These are phyloP conservation scores for Eueremaeus valkanovi DNA, from an alignment of 2,888 invertebrate genomes.

Conservation along the genomic window DNA sequence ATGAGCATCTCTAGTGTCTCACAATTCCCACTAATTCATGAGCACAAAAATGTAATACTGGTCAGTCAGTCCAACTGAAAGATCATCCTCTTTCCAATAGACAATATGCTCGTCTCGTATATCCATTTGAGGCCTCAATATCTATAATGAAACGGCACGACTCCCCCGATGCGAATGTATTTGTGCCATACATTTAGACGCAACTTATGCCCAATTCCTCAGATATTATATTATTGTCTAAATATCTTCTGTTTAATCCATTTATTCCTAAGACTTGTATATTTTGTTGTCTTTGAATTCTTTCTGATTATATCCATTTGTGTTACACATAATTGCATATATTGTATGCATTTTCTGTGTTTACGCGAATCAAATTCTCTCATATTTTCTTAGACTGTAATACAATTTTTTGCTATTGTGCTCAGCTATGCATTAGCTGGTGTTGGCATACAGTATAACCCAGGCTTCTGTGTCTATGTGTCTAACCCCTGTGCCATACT, in stretches of 20 bases:
- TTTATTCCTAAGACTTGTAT: neutral
- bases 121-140: conserved; percentile 23
- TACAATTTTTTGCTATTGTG: neutral
- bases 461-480: conserved; percentile 3
- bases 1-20: too few species aligned
- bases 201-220: neutral
- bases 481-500: conserved; percentile 23
- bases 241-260: neutral
- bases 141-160: conserved; percentile 10
- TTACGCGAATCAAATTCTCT: conserved; percentile 1
- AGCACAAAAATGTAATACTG: conserved; percentile 1
- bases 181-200: neutral
- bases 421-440: conserved; percentile 26
- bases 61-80: neutral
- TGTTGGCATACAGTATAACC: conserved; percentile 19
- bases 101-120: neutral
- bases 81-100: neutral
- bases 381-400: neutral
- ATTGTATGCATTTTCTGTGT: neutral
- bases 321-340: neutral
- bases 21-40: neutral
- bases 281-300: neutral
- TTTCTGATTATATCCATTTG: too few species aligned
- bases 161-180: conserved; percentile 6
- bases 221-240: neutral